Evolutionary conservation across 1,140 invertebrate genomes (phyloP), one percentile per base, ranked within the genome.

Genomic region (Leptinotarsa undecemlineata): DNA sequence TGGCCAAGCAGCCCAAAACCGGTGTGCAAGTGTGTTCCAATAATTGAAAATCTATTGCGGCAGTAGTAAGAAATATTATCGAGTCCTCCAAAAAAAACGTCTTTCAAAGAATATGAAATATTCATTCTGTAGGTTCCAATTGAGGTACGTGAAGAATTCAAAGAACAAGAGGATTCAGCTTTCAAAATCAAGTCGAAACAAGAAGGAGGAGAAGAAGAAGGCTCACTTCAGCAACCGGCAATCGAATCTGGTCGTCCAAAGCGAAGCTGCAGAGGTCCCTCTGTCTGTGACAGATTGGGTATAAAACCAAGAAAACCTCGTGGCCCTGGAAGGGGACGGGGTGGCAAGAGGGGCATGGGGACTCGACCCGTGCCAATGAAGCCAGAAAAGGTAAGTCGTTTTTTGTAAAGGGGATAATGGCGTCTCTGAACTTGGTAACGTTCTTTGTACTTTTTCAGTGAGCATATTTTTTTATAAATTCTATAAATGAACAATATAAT

Each of bases 271-370:
- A 73, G 83, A 68, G 83, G 82, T 17, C 78, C 77, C 13, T 82
- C 76, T 3, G 82, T 83, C 11, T 74, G 81, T 48, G 79, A 78
- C 21, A 83, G 82, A 2, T 70, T 85, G 23, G 83, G 84, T 19
- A 82, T 85, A 23, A 84, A 83, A 72, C 81, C 83, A 14, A 82
- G 82, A 64, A 83, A 81, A 68, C 79, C 82, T 11, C 73, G 82
- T 51, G 81, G 78, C 57, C 60, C 76, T 14, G 81, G 81, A 14
- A 69, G 80, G 20, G 80, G 75, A 26, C 77, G 79, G 68, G 79
- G 82, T 8, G 76, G 81, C 48, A 79, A 78, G 72, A 71, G 78
- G 8, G 78, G 78, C 60, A 79, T 79, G 80, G 80, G 80, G 0
- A 77, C 76, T 19, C 20, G 80, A 2, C 26, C 66, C 11, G 71